Evolutionary conservation across 2,888 invertebrate genomes (phyloP), one percentile per base, ranked within the genome.

Genomic region (Graphium colonna): DNA sequence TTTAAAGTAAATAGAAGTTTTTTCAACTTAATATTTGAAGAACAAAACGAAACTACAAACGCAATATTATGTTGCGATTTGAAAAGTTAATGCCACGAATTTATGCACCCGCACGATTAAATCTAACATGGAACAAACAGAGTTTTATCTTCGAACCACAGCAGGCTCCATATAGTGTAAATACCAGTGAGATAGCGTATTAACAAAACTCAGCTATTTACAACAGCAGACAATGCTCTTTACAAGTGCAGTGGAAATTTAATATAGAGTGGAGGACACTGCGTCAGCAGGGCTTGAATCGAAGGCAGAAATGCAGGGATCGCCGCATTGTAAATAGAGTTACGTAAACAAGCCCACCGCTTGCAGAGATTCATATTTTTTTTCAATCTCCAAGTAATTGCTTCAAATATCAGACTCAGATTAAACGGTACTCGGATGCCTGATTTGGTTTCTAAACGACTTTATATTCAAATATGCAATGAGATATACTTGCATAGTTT

Each of bases 231-330:
- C 36, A 46, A 38, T 21, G 10, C 31, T 33, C 12, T 12, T 43
- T 26, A 8, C 40, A 12, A 38, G 21, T 26, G 36, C 18, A 28
- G 39, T 31, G 44, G 39, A 44, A 49, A 36, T 39, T 28, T 44
- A 45, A 28, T 47, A 42, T 26, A 28, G 44, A 39, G 39, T 26
- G 17, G 44, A 39, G 39, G 36, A 26, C 40, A 28, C 12, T 15
- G 16, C 12, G 38, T 31, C 26, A 36, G 18, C 40, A 44, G 13
- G n/a, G 52, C 41, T 43, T 52, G 28, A 18, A 45, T 33, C 18
- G 40, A 46, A 36, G 17, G 21, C 18, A 45, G 31, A 33, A 18
- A 21, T 40, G 12, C 49, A 49, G 31, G 43, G 39, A 38, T 26
- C 38, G 16, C 13, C 13, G 28, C 39, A 33, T 13, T 51, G 39